Base-by-base conservation (phyloP, 2,113 vertebrate genomes). In the Struthio camelus region DNA sequence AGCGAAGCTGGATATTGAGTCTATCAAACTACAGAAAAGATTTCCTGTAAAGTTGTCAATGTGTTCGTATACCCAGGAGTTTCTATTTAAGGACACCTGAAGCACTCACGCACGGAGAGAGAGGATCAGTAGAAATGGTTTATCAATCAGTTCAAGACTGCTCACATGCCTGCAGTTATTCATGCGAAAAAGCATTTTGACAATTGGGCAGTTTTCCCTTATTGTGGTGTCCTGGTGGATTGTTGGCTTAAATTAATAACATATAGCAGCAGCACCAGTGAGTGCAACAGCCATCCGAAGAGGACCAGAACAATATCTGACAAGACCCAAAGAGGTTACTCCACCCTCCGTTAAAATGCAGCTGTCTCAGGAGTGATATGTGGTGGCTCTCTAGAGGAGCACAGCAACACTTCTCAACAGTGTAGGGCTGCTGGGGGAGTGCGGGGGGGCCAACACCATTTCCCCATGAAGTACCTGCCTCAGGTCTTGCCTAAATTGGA, bases 351-450 rank as follows among this genome's bases (percentile, higher is more conserved):
- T 36, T 58, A 69, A 58, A 38, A 73, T 38, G 48, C 62, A 86
- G 46, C 36, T 2, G 3, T 7, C 84, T 87, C 71, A 28, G 0
- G 0, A 70, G 76, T 7, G 23, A 27, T 19, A 8, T 0, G 3
- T 34, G 77, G 81, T 50, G 89, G 70, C 62, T 85, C 48, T 81
- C 36, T 66, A 58, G 42, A 51, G 42, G 42, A 51, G 48, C 83
- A 76, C 70, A 70, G 48, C 61, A 79, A 50, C 46, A 71, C 38
- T 86, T 72, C 71, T 61, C 75, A 82, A n/a, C 32, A 28, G 36
- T 28, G 28, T 0, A 0, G 64, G 51, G 84, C 40, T 81, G 30
- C 18, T 32, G 28, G 16, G 56, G 56, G 54, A 9, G 16, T 15
- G 44, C 14, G 15, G 44, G 44, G 44, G 56, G 32, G 30, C 28